Evolutionary conservation across 2,113 vertebrate genomes (phyloP).

Genomic region (Desmodus rotundus): DNA sequence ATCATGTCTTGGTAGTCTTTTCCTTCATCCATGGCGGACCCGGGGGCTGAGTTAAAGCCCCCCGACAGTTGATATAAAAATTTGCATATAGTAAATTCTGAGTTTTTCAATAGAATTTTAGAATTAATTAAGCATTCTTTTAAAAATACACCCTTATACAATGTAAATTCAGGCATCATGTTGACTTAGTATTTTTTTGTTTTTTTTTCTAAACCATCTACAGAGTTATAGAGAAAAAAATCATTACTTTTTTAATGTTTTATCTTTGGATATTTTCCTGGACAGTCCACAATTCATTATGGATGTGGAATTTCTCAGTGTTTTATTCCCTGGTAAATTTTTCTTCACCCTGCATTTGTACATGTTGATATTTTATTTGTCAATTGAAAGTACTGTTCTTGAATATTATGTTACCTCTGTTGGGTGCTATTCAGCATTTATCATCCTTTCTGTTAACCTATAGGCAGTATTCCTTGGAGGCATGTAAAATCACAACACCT

Average conservation of each 20-base stretch:
- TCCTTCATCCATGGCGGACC: too few species aligned
- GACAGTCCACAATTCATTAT: neutral
- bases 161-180: neutral
- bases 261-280: neutral
- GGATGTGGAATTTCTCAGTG: neutral
- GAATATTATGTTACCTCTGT: neutral
- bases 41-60: too few species aligned
- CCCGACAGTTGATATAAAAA: neutral
- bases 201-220: neutral
- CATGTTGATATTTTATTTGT: neutral
- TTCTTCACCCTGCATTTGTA: neutral
- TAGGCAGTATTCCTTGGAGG: neutral
- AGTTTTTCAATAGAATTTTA: neutral
- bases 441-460: neutral
- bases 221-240: neutral
- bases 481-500: neutral
- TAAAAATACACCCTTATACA: neutral
- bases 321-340: slow-evolving; percentile 6
- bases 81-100: neutral
- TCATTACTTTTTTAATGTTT: neutral
- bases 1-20: too few species aligned
- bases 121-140: neutral
- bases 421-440: neutral
- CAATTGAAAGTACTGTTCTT: neutral
- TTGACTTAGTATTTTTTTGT: neutral